Conservation (phyloP, 1,140 invertebrate species). For the Sarcophaga peregrina region DNA sequence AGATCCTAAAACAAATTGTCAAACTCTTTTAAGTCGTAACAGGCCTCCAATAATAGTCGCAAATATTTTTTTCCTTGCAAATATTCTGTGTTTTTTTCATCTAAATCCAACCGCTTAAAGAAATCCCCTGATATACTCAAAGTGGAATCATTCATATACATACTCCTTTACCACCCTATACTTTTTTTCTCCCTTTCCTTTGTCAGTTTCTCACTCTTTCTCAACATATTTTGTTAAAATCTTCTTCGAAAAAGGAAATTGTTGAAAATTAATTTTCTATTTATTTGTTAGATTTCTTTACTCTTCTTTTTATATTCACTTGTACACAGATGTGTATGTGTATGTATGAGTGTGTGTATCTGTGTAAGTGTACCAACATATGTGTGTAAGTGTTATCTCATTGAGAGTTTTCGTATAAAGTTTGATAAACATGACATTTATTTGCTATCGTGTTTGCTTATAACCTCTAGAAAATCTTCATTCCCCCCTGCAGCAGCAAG, state of each 20-base stretch:
- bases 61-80: no score
- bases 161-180: background rate
- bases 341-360: background rate
- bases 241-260: background rate
- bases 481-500: background rate
- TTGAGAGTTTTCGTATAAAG: background rate
- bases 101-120: no score
- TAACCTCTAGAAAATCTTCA: background rate
- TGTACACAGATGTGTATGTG: background rate
- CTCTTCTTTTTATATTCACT: background rate
- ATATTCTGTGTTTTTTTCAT: no score
- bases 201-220: background rate
- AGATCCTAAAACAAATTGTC: no score
- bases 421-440: constrained; percentile 16
- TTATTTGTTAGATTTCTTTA: constrained; percentile 19
- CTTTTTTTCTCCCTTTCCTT: background rate
- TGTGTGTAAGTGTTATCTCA: background rate
- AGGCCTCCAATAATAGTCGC: no score
- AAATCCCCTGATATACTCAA: no score
- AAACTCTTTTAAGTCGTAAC: no score
- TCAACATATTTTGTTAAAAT: background rate
- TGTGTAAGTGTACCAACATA: no score
- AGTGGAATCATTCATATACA: background rate
- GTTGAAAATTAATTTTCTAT: constrained; percentile 34
- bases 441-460: background rate